These are phyloP conservation scores for Chrysolina americana DNA, from an alignment of 2,888 invertebrate genomes.

Conservation along the genomic window DNA sequence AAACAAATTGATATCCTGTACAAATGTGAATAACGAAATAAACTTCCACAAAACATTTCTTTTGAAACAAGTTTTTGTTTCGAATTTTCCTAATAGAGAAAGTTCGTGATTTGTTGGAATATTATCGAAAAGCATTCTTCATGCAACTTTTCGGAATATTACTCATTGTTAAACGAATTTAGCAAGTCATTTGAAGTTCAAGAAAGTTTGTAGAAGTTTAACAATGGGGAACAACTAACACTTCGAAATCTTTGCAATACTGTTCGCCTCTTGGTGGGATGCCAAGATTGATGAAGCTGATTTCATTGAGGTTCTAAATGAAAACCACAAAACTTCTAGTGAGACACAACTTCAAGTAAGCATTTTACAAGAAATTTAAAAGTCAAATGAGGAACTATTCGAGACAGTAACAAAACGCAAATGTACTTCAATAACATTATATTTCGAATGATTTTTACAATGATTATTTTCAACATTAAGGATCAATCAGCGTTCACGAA, in stretches of 20 bases:
- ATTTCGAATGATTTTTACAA: no score
- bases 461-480: no score
- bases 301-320: slow-evolving; percentile 23
- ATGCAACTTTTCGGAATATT: slow-evolving; percentile 19
- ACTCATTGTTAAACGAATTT: slow-evolving; percentile 29
- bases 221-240: slow-evolving; percentile 6
- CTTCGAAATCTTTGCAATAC: slow-evolving; percentile 19
- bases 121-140: slow-evolving; percentile 22
- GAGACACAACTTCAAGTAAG: background rate
- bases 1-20: background rate
- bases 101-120: background rate
- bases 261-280: slow-evolving; percentile 16
- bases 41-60: background rate
- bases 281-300: slow-evolving; percentile 17
- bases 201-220: slow-evolving; percentile 13
- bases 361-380: background rate
- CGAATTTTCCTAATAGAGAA: background rate
- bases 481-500: no score
- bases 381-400: no score
- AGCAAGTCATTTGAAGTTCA: slow-evolving; percentile 30
- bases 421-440: no score
- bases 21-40: background rate
- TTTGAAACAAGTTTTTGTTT: background rate
- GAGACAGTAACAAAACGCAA: no score
- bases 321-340: slow-evolving; percentile 10